phyloP scores from a whole-genome alignment of 2,797 vertebrate genomes.

The Pangasius larnaudii region DNA sequence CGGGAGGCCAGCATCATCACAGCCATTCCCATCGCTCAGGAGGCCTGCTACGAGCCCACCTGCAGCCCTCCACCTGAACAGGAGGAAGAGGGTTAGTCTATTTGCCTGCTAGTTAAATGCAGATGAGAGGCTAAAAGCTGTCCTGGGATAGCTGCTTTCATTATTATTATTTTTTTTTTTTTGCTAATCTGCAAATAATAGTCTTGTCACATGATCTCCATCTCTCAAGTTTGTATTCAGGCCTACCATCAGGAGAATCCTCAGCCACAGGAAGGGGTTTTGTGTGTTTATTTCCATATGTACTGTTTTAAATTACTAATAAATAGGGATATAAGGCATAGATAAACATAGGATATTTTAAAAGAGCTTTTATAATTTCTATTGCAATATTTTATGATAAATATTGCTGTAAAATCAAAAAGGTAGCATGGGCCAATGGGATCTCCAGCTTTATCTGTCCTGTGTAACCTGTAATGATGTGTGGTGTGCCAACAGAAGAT shows the following conservation, averaged over 20 bases:
- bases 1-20: conserved; percentile 98
- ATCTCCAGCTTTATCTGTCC: not conserved
- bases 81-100: conserved; percentile 92
- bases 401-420: not conserved
- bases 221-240: not conserved
- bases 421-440: not conserved
- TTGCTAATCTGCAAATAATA: not conserved
- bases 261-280: not conserved
- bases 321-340: not conserved
- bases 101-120: not conserved
- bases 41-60: conserved; percentile 95
- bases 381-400: not conserved
- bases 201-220: not conserved
- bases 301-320: not conserved
- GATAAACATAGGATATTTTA: not conserved
- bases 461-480: conserved; percentile 51
- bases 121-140: not conserved
- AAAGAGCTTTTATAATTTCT: not conserved
- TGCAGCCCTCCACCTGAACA: conserved; percentile 94
- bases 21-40: conserved; percentile 94
- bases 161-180: not conserved
- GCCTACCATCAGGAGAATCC: not conserved
- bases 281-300: not conserved
- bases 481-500: conserved; percentile 93
- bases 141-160: not conserved